Evolutionary conservation across 2,113 vertebrate genomes (phyloP), one percentile per base, ranked within the genome.

Genomic region (Chionodraco myersi): DNA sequence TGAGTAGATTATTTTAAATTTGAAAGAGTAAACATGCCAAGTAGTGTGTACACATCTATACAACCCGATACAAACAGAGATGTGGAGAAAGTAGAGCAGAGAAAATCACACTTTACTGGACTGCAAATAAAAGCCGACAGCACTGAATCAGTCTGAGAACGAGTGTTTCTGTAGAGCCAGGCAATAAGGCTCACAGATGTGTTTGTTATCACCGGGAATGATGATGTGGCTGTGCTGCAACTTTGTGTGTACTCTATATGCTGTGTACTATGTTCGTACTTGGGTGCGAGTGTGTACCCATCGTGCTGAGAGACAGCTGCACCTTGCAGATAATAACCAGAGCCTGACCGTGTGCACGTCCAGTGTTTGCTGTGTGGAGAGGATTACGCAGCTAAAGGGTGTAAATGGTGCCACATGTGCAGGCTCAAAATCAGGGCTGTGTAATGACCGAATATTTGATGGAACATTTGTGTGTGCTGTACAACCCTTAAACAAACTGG

Each of bases 271-370:
- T 30, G 51, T 18, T 51, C 5, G 6, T 7, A 41, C 36, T 41
- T 41, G 36, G 36, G 36, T 41, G 36, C 7, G 12, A 13, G 34
- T 44, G 36, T 34, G 60, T 23, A 16, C 41, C 56, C 57, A 45
- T 65, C 63, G 48, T 41, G 23, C 62, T 18, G 74, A 62, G 62
- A 75, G 76, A 77, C 60, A 44, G 52, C 86, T 85, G 87, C 77
- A 65, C 74, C 69, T 80, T 26, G 74, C 68, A 89, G 90, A 91
- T 87, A 90, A 91, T 83, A 85, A 56, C 67, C 82, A 77, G 16
- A 87, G 76, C n/a, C 81, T 52, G 72, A 74, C 59, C 21, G 71
- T 51, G 70, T 67, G 26, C 56, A 54, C 44, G 73, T 77, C 73
- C 75, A 76, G 69, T 75, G 78, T 77, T 80, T 56, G 56, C 62